A percentile compares a stretch with the other conserved stretches of the same genome.
Conservation (phyloP, 2,113 vertebrate species). For the Petrocephalus zakoni region DNA sequence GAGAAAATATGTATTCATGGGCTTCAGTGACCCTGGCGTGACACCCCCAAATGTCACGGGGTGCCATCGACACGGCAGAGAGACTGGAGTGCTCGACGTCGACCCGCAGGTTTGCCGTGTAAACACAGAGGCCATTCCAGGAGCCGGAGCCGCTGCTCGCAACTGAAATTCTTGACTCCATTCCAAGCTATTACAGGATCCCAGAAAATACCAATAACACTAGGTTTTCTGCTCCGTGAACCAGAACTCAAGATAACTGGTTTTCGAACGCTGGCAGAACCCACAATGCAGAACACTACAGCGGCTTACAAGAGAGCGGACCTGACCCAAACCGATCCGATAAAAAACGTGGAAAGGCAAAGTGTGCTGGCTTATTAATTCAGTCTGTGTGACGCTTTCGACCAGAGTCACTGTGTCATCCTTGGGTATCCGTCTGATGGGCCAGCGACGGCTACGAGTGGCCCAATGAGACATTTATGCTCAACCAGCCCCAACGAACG, state of each 20-base stretch:
- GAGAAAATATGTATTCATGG: neutral
- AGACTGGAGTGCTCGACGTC: neutral
- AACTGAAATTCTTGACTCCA: conserved; percentile 34
- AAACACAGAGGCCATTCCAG: neutral
- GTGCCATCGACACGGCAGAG: neutral
- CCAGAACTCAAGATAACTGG: conserved; percentile 53
- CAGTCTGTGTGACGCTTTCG: conserved; percentile 24
- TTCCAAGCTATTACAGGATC: conserved; percentile 43
- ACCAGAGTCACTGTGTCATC: neutral
- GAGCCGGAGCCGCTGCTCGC: neutral
- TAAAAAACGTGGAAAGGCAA: conserved; percentile 41
- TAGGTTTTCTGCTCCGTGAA: conserved; percentile 54
- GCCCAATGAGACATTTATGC: neutral
- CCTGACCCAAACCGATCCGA: conserved; percentile 46
- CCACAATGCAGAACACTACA: conserved; percentile 60
- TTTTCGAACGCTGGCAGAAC: conserved; percentile 54
- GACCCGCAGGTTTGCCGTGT: neutral
- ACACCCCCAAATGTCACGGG: neutral
- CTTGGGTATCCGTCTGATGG: neutral
- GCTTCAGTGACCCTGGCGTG: neutral
- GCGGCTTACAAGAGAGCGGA: conserved; percentile 58
- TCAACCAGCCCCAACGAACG: neutral
- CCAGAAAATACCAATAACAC: conserved; percentile 45
- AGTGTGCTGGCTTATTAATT: conserved; percentile 28
- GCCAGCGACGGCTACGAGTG: neutral